phyloP scores from a whole-genome alignment of 1,140 invertebrate genomes.

The Phocides pigmalion region DNA sequence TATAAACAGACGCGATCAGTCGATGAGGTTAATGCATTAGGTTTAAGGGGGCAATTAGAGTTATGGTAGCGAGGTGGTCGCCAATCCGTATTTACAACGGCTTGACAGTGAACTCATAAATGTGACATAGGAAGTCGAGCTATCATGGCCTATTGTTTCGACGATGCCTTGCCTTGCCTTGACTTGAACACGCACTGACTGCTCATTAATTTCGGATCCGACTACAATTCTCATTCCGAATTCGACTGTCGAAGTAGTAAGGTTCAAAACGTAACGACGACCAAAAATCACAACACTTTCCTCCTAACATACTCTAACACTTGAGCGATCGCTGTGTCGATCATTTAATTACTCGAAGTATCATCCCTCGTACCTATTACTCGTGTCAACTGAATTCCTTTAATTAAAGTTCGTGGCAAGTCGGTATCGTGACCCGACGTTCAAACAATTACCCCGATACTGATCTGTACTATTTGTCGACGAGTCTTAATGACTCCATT shows the following conservation, averaged over 20 bases:
- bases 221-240: slow-evolving; percentile 55
- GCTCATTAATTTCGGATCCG: slow-evolving; percentile 57
- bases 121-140: slow-evolving; percentile 58
- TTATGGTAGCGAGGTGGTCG: slow-evolving; percentile 56
- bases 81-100: slow-evolving; percentile 68
- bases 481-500: slow-evolving; percentile 62
- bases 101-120: slow-evolving; percentile 53
- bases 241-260: slow-evolving; percentile 42
- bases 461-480: slow-evolving; percentile 63
- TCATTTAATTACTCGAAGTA: slow-evolving; percentile 48
- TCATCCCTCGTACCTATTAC: slow-evolving; percentile 43
- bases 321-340: slow-evolving; percentile 31
- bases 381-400: slow-evolving; percentile 61
- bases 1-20: slow-evolving; percentile 29
- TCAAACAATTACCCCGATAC: slow-evolving; percentile 68
- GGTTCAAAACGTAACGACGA: slow-evolving; percentile 14
- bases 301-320: slow-evolving; percentile 3
- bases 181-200: slow-evolving; percentile 64
- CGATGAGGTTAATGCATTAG: slow-evolving; percentile 70
- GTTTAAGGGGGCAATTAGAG: slow-evolving; percentile 70
- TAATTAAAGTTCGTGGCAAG: slow-evolving; percentile 64
- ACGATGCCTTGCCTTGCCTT: slow-evolving; percentile 37
- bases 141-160: slow-evolving; percentile 72
- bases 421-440: slow-evolving; percentile 60
- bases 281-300: slow-evolving; percentile 7